These are phyloP conservation scores for Eucidaris tribuloides DNA, from an alignment of 35 echinoderm and acorn worm genomes.

Conservation along the genomic window DNA sequence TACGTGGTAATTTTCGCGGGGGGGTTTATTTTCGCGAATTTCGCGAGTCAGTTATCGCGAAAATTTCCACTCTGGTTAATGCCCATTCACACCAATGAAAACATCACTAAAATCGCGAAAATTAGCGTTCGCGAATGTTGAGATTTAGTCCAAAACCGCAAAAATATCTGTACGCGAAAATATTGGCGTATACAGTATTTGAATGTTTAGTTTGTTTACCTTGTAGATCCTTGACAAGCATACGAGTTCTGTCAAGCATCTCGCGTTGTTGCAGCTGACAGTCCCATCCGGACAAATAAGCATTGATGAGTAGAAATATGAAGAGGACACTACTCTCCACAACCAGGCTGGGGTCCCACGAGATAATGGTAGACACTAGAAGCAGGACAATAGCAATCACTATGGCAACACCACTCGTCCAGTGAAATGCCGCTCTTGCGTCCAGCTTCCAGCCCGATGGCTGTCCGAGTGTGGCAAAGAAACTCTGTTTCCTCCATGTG, in stretches of 20 bases:
- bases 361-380: conserved; percentile 17
- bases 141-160: too few relatives aligned
- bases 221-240: background rate
- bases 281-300: conserved; percentile 76
- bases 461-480: conserved; percentile 26
- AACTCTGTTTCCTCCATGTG: conserved; percentile 16
- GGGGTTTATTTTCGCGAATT: too few relatives aligned
- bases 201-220: too few relatives aligned
- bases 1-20: too few relatives aligned
- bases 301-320: conserved; percentile 55
- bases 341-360: conserved; percentile 15
- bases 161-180: too few relatives aligned
- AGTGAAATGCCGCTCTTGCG: conserved; percentile 46
- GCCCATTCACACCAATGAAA: too few relatives aligned
- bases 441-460: conserved; percentile 12
- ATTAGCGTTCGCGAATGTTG: too few relatives aligned
- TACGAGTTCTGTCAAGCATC: conserved; percentile 4
- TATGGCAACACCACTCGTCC: conserved; percentile 51
- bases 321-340: conserved; percentile 59
- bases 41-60: too few relatives aligned
- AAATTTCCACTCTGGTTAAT: too few relatives aligned
- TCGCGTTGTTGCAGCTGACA: conserved; percentile 59
- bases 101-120: too few relatives aligned
- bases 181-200: too few relatives aligned
- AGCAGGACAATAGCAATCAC: conserved; percentile 38